Conservation (phyloP, 1,140 invertebrate genomes). For the Leguminivora glycinivorella region DNA sequence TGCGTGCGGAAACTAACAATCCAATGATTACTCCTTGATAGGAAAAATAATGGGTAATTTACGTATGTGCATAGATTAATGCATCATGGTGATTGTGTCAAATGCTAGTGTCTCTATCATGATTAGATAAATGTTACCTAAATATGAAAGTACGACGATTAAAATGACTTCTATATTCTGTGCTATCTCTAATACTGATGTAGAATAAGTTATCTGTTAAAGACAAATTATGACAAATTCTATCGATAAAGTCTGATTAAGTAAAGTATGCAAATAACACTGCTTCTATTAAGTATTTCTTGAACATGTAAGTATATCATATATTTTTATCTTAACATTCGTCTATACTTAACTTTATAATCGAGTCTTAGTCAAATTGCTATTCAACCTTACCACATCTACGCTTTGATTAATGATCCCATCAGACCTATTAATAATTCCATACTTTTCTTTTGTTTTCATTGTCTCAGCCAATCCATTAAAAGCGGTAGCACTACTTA, state of each 20-base stretch:
- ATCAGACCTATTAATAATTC: background rate
- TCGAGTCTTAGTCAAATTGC: no score
- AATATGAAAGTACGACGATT: no score
- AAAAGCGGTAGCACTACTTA: background rate
- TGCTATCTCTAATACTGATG: no score
- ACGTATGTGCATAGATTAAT: background rate
- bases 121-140: no score
- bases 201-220: no score
- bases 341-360: no score
- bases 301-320: no score
- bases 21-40: background rate
- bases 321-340: no score
- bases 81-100: background rate
- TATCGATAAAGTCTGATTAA: background rate
- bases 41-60: background rate
- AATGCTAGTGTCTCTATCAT: background rate
- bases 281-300: no score
- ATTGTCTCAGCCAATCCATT: background rate
- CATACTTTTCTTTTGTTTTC: conserved; percentile 1
- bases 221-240: background rate
- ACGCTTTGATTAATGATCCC: background rate
- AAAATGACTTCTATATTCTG: no score
- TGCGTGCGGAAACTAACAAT: background rate
- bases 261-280: background rate
- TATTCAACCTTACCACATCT: background rate